Evolutionary conservation across 2,113 vertebrate genomes (phyloP).

Genomic region (Syngnathoides biaculeatus): DNA sequence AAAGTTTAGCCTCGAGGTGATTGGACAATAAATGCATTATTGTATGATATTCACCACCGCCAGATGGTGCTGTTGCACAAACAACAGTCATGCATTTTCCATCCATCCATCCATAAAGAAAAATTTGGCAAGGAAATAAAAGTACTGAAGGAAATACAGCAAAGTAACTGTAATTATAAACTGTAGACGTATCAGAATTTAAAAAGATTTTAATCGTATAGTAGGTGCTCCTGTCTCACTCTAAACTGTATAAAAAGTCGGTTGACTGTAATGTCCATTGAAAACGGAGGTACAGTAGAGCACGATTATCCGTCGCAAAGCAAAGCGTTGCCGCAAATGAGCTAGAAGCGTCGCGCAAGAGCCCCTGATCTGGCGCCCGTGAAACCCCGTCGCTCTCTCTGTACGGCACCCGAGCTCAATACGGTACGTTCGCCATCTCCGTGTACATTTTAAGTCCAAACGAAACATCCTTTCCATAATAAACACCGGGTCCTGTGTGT

Average conservation of each 20-base stretch:
- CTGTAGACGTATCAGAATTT: neutral
- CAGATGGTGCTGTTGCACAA: neutral
- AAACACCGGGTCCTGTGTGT: slow-evolving; percentile 19
- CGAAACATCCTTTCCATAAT: neutral
- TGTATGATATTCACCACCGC: neutral
- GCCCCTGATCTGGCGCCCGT: slow-evolving; percentile 67
- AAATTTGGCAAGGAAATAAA: too few relatives aligned
- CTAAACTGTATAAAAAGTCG: neutral
- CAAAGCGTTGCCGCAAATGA: slow-evolving; percentile 38
- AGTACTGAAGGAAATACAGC: too few relatives aligned
- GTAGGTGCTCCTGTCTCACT: neutral
- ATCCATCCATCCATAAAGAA: too few relatives aligned
- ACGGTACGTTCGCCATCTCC: slow-evolving; percentile 52
- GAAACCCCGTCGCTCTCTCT: slow-evolving; percentile 76
- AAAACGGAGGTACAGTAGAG: slow-evolving; percentile 33
- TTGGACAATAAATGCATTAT: neutral
- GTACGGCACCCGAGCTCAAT: slow-evolving; percentile 56
- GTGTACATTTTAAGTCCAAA: neutral
- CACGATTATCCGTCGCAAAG: slow-evolving; percentile 51
- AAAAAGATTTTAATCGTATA: neutral
- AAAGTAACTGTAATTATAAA: too few relatives aligned
- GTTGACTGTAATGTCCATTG: neutral
- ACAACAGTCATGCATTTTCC: too few relatives aligned
- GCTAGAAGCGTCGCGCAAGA: slow-evolving; percentile 35
- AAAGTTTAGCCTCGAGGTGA: neutral